A percentile compares a stretch with the other conserved stretches of the same genome.
Evolutionary conservation across 2,113 vertebrate species (phyloP).

Genomic region (Meriones unguiculatus): DNA sequence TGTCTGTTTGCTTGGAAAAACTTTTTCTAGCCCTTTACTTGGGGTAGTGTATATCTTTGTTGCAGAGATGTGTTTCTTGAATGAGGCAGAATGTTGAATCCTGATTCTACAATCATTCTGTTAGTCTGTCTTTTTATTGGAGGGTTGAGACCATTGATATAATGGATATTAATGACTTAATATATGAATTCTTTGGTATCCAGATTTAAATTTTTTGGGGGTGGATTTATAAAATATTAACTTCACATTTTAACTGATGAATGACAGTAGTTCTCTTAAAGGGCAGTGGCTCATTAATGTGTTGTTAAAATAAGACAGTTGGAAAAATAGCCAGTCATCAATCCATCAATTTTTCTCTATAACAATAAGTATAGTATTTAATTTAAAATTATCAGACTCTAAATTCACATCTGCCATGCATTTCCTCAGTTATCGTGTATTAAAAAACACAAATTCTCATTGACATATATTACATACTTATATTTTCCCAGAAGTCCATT

Average conservation of each 20-base stretch:
- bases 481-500: not conserved
- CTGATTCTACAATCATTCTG: no score
- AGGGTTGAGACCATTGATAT: no score
- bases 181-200: not conserved
- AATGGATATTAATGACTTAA: no score
- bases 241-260: not conserved
- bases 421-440: not conserved
- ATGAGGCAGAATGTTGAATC: no score
- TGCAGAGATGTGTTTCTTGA: no score
- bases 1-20: no score
- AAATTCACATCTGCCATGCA: not conserved
- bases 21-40: no score
- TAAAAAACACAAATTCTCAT: not conserved
- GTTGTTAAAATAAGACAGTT: not conserved
- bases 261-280: not conserved
- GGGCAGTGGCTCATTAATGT: not conserved
- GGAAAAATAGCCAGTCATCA: not conserved
- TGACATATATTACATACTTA: not conserved
- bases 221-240: not conserved
- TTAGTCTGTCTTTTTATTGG: no score
- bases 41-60: no score
- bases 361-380: not conserved
- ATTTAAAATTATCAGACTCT: not conserved
- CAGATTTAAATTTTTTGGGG: not conserved
- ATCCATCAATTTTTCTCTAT: not conserved